phyloP scores from a whole-genome alignment of 2,113 vertebrate species.

The Anolis sagrei region DNA sequence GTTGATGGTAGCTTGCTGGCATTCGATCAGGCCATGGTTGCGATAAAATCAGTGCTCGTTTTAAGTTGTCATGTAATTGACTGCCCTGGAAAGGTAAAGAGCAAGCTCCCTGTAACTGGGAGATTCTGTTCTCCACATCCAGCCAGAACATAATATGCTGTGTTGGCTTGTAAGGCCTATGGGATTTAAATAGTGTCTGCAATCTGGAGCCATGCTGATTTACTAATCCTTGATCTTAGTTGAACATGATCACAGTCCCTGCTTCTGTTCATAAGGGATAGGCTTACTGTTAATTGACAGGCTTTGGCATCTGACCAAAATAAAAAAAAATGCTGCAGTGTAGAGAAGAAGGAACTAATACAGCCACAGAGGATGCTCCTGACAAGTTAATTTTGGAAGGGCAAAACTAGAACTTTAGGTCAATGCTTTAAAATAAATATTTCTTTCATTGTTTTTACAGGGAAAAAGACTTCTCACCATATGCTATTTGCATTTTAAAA shows the following conservation, averaged over 20 bases:
- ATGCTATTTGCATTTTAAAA: slow-evolving; percentile 55
- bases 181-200: slow-evolving; percentile 81
- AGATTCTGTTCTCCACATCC: slow-evolving; percentile 67
- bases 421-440: slow-evolving; percentile 39
- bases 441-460: slow-evolving; percentile 24
- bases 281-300: slow-evolving; percentile 87
- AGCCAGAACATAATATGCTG: slow-evolving; percentile 69
- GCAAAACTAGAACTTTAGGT: slow-evolving; percentile 49
- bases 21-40: slow-evolving; percentile 56
- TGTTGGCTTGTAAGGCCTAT: slow-evolving; percentile 67
- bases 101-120: slow-evolving; percentile 63
- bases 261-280: slow-evolving; percentile 82
- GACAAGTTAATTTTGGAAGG: slow-evolving; percentile 50
- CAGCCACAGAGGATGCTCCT: slow-evolving; percentile 37
- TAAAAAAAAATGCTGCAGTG: slow-evolving; percentile 55
- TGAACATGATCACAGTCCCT: slow-evolving; percentile 85
- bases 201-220: slow-evolving; percentile 82
- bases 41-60: slow-evolving; percentile 69
- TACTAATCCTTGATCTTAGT: slow-evolving; percentile 83
- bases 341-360: slow-evolving; percentile 69
- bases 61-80: slow-evolving; percentile 70
- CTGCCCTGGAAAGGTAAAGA: slow-evolving; percentile 66
- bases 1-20: slow-evolving; percentile 49
- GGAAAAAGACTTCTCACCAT: background rate
- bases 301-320: slow-evolving; percentile 79